Evolutionary conservation across 2,113 vertebrate species (phyloP), one percentile per base, ranked within the genome.

Genomic region (Cygnus atratus): DNA sequence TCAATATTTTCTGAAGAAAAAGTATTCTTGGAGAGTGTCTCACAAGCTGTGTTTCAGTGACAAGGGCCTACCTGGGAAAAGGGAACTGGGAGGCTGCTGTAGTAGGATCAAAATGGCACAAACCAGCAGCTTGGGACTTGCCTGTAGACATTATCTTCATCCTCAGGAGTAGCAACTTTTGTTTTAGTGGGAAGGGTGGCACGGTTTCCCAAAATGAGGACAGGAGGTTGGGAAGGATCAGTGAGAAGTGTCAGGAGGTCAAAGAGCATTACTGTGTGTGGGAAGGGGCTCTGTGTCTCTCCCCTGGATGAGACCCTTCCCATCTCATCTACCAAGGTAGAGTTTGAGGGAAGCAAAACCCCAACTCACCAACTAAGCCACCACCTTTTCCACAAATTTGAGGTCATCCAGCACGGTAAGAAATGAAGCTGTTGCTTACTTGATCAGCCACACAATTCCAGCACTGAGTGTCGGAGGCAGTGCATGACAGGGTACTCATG

Each of bases 181-280:
- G 31, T n/a, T 65, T 59, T 25, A 65, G 35, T 59, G 58, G 63
- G 35, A 91, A n/a, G 68, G 39, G 29, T 3, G 20, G 35, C 19
- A 37, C 35, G 33, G 0, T 0, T 26, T 61, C 43, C 13, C 19
- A 33, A 33, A 65, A 41, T 1, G 3, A 61, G 26, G 59, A 59
- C 5, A 4, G 11, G 20, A 22, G 24, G 20, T 58, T 65, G 43
- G 28, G 63, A 76, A 61, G 65, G 33, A 44, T 87, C 48, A 24
- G 4, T 9, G 24, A 37, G 46, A 93, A 70, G 68, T 35, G 74
- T 74, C 71, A 71, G 82, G 46, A 86, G 50, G 41, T 18, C 9
- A 7, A 19, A 31, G 62, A 94, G 67, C 24, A 13, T 58, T 50
- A 28, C 24, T 66, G 54, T 50, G 59, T 24, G 22, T 39, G 7